These are phyloP conservation scores for Varanus salvator DNA, from an alignment of 2,113 vertebrate species.

Conservation along the genomic window DNA sequence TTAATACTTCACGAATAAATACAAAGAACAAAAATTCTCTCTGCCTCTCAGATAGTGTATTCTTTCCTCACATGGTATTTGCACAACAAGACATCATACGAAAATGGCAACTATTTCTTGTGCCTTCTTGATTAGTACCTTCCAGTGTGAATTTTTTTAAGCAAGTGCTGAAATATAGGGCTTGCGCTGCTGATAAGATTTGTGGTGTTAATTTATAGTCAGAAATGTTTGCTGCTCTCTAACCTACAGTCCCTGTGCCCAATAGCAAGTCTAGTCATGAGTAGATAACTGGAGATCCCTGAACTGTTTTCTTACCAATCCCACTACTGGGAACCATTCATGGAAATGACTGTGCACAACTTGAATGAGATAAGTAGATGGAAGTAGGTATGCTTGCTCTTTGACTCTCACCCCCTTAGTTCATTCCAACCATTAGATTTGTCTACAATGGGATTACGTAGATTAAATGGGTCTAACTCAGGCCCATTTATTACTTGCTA, in stretches of 20 bases:
- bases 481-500: background rate
- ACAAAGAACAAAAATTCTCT: background rate
- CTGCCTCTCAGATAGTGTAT: background rate
- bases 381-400: background rate
- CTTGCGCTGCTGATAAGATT: background rate
- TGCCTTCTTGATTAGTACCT: conserved; percentile 6
- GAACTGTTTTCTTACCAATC: background rate
- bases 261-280: background rate
- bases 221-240: background rate
- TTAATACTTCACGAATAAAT: background rate
- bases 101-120: background rate
- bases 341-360: background rate
- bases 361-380: accelerated
- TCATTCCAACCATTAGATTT: conserved; percentile 10
- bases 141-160: conserved; percentile 11
- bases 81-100: background rate
- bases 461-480: background rate
- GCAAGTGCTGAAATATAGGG: background rate
- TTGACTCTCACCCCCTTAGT: conserved; percentile 43
- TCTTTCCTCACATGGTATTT: too few species aligned
- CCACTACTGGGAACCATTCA: background rate
- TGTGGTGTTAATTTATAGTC: background rate
- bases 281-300: background rate
- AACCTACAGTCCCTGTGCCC: background rate
- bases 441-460: background rate